phyloP scores from a whole-genome alignment of 1,140 invertebrate species.

The Antheraea pernyi region DNA sequence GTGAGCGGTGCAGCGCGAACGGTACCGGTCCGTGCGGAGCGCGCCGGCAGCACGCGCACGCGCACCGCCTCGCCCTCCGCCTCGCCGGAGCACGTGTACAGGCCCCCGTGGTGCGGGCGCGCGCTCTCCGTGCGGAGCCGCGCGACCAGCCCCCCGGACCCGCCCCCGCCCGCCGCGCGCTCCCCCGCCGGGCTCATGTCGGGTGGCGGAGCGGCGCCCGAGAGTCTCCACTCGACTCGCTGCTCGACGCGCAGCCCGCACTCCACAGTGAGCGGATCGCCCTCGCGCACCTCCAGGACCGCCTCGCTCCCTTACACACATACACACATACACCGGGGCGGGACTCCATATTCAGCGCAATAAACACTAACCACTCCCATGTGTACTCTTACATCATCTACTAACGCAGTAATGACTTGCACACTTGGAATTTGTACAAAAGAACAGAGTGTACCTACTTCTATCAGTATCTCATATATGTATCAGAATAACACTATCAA shows the following conservation, averaged over 20 bases:
- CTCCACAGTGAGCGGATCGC: constrained; percentile 28
- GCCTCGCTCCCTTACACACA: constrained; percentile 17
- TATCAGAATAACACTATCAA: too few species aligned
- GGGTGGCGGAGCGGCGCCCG: constrained; percentile 14
- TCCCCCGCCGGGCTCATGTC: constrained; percentile 20
- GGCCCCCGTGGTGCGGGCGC: constrained; percentile 22
- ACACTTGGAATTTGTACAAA: too few species aligned
- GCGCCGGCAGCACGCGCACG: constrained; percentile 20
- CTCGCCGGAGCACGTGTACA: constrained; percentile 53
- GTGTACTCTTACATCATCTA: too few species aligned
- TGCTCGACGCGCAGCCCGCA: constrained; percentile 35
- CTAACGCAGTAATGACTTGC: too few species aligned
- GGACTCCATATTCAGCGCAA: too few species aligned
- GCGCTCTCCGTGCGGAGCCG: constrained; percentile 15
- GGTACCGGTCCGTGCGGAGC: constrained; percentile 35
- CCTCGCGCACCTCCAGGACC: constrained; percentile 23
- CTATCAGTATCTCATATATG: too few species aligned
- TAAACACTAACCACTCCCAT: too few species aligned
- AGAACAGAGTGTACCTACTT: too few species aligned
- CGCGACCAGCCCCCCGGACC: constrained; percentile 15
- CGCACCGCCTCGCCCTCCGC: constrained; percentile 78
- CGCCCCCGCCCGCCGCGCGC: constrained; percentile 13
- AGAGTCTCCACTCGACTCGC: constrained; percentile 28
- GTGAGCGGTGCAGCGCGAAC: constrained; percentile 31
- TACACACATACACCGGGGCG: neutral